Evolutionary conservation across 1,140 invertebrate species (phyloP).

Genomic region (Drepana arcuata): DNA sequence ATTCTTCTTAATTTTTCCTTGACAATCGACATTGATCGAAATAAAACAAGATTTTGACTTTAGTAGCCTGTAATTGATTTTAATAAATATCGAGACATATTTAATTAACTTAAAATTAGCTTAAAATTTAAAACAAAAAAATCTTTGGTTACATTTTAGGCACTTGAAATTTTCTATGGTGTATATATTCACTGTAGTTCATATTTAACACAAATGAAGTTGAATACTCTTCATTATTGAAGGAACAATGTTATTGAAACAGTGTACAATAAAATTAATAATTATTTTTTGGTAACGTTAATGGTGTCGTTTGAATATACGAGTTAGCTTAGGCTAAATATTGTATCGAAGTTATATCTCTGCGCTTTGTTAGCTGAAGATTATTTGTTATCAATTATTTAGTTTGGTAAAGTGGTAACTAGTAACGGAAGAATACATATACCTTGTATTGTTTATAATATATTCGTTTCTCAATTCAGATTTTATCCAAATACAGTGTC

Average conservation of each 20-base stretch:
- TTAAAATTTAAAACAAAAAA: conserved; percentile 15
- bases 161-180: conserved; percentile 12
- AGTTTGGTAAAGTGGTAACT: no score
- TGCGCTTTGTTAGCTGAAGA: no score
- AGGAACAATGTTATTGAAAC: background rate
- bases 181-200: conserved; percentile 8
- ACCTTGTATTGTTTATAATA: no score
- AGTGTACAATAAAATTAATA: conserved; percentile 2
- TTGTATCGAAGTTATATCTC: no score
- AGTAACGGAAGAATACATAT: no score
- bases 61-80: conserved; percentile 24
- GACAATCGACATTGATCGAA: background rate
- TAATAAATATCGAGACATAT: conserved; percentile 36
- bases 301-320: no score
- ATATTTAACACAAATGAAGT: conserved; percentile 20
- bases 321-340: no score
- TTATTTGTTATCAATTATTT: no score
- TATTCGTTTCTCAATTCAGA: no score
- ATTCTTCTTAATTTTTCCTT: no score
- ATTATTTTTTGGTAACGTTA: conserved; percentile 20
- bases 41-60: background rate
- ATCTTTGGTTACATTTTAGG: conserved; percentile 44
- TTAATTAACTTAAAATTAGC: conserved; percentile 23
- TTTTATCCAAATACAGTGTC: no score
- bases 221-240: conserved; percentile 7